phyloP scores from a whole-genome alignment of 2,797 vertebrate genomes.

The Acanthopagrus latus region DNA sequence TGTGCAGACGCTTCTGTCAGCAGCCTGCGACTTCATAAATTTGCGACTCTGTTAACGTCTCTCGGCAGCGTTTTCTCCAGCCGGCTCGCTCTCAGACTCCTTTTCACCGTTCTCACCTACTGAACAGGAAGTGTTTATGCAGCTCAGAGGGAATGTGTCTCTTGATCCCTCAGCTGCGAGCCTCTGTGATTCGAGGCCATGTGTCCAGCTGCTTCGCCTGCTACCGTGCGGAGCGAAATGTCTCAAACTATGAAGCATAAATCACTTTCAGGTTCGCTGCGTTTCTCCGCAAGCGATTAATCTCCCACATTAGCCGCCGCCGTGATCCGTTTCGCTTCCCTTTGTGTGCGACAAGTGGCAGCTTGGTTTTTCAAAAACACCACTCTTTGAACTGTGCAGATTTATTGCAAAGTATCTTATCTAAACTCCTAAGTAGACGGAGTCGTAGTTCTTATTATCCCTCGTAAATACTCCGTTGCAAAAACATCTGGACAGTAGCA shows the following conservation, averaged over 20 bases:
- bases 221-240: constrained; percentile 50
- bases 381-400: constrained; percentile 41
- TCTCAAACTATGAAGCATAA: constrained; percentile 10
- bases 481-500: constrained; percentile 72
- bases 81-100: constrained; percentile 10
- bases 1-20: constrained; percentile 1
- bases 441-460: constrained; percentile 58
- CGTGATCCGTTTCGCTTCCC: neutral
- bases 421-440: constrained; percentile 56
- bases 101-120: constrained; percentile 56
- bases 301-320: neutral
- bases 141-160: constrained; percentile 68
- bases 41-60: constrained; percentile 28
- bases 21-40: constrained; percentile 19
- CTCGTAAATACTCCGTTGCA: constrained; percentile 60
- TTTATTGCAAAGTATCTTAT: constrained; percentile 64
- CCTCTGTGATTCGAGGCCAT: constrained; percentile 47
- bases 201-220: constrained; percentile 53
- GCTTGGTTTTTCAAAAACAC: constrained; percentile 10
- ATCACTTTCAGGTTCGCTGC: neutral
- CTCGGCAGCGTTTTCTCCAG: constrained; percentile 17
- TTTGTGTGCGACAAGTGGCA: neutral
- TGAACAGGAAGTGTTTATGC: constrained; percentile 70
- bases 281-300: neutral
- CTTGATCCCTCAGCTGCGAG: constrained; percentile 68